Base-by-base conservation (phyloP, 2,113 vertebrate species). In the Uria aalge region DNA sequence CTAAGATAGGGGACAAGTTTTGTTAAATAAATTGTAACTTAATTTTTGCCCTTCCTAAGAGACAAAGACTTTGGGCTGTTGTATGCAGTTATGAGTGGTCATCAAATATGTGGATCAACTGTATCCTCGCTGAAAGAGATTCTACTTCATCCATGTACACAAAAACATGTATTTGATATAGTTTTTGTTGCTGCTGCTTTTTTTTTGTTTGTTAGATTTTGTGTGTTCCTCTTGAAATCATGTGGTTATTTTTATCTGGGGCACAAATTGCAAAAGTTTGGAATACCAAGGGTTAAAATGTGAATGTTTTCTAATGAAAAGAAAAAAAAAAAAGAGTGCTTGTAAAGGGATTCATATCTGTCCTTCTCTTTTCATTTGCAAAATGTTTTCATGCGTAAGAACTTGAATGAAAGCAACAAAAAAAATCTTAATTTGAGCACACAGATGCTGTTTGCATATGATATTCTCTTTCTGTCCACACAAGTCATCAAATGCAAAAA, bases 381-480 rank as follows among this genome's bases (percentile, higher is more conserved):
- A 94, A 96, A 91, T 50, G 23, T 91, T 92, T 93, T 52, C 73
- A 34, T 63, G 72, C 29, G 92, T 80, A 84, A 89, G 62, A 86
- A 73, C 57, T 79, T 91, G 66, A 89, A 90, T 92, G 81, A 84
- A 92, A 92, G 77, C 81, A 90, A 53, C 60, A 77, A 94, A 29
- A 29, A 90, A 91, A 90, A 81, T 94, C 83, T 89, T 81, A 81
- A 84, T 87, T 92, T 91, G 66, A 85, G 66, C 38, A 73, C 69
- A 79, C 80, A 92, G 87, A 91, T 95, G 94, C 77, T 85, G 84
- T 91, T 96, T 79, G 45, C 71, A 30, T 90, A 68, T 0, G 2
- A 34, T 80, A 84, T 84, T 94, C 86, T 92, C 91, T 88, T 96
- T 90, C 67, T 94, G 80, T 94, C 85, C 79, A 92, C 64, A 87